Base-by-base conservation (phyloP, 2,113 vertebrate species). In the Oncorhynchus gorbuscha region DNA sequence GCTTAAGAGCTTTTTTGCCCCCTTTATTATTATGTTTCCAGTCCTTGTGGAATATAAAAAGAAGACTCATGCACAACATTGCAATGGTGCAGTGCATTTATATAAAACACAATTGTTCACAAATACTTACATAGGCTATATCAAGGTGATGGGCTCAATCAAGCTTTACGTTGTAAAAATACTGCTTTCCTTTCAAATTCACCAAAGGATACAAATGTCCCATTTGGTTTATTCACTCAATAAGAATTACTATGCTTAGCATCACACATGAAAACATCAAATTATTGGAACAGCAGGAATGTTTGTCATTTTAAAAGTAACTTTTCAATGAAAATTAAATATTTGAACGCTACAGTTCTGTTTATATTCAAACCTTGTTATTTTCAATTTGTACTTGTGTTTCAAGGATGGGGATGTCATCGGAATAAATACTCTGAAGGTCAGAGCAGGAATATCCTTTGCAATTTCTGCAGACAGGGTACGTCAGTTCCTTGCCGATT, bases 331-430 rank as follows among this genome's bases (percentile, higher is more conserved):
- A 4, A 55, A 32, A 73, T 67, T 12, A 18, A 16, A 12, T 26
- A 65, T 30, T 68, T 39, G 7, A 20, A 69, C 20, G 13, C 32
- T 5, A 35, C 3, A 30, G 13, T 35, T 8, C 20, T 18, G 6
- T 20, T 35, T 18, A 39, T 35, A 32, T 5, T 35, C 30, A n/a
- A 5, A 61, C 11, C 5, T 35, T 32, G 0, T 30, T 14, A n/a
- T 39, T 16, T 39, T 20, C n/a, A 13, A 22, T 9, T 72, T 82
- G 77, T 35, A n/a, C 76, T 7, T 35, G 35, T 83, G 35, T 84
- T 79, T 77, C 49, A 86, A 96, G 95, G 95, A 95, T 51, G 95
- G 95, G n/a, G 94, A 96, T 35, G 95, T 96, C 64, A 94, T 96
- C 20, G 95, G 95, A 65, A 95, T 97, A 80, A 96, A 97, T 32